Percentiles rank a stretch among this genome's conserved stretches.
phyloP scores from a whole-genome alignment of 2,797 vertebrate species.

The Neostethus bicornis region DNA sequence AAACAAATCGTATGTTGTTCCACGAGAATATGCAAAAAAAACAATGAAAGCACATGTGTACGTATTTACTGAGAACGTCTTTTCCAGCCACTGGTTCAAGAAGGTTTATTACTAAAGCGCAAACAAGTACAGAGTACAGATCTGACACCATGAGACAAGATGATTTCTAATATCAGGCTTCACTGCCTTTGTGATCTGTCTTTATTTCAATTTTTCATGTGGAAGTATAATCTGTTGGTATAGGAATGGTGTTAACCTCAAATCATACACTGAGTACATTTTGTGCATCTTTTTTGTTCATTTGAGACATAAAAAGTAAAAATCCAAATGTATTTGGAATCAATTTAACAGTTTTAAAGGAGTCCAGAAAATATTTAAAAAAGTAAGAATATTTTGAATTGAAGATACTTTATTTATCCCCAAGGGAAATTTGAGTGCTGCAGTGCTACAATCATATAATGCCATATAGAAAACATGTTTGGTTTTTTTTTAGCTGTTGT shows the following conservation, averaged over 20 bases:
- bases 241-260: neutral
- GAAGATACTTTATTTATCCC: no score
- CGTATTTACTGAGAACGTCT: conserved; percentile 19
- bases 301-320: no score
- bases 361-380: no score
- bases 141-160: conserved; percentile 12
- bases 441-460: no score
- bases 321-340: no score
- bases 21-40: conserved; percentile 8
- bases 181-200: neutral
- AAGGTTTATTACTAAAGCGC: conserved; percentile 4
- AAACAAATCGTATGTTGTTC: conserved; percentile 5
- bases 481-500: no score
- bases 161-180: conserved; percentile 27
- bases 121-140: conserved; percentile 12
- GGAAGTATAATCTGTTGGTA: neutral
- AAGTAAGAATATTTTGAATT: no score
- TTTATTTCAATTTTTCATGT: conserved; percentile 5
- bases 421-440: no score
- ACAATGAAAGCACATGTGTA: conserved; percentile 4
- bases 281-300: no score
- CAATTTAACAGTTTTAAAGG: no score
- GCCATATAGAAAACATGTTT: no score
- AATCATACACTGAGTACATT: neutral
- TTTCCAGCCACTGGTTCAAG: conserved; percentile 2